A percentile compares a stretch with the other conserved stretches of the same genome.
These are phyloP conservation scores for Sphenopsis melanotis DNA, from an alignment of 2,797 vertebrate species.

Conservation along the genomic window DNA sequence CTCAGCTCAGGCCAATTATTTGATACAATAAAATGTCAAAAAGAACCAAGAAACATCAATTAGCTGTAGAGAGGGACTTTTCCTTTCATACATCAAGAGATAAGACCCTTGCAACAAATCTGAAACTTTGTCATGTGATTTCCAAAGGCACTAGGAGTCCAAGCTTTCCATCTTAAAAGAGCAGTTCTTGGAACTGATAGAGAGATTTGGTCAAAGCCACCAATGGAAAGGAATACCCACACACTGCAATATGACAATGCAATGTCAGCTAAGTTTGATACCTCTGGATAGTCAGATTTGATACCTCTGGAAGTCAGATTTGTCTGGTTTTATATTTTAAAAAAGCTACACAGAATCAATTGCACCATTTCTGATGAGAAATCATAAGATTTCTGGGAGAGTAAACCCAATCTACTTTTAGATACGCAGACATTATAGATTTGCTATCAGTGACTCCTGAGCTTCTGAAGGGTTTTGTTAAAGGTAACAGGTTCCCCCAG, in stretches of 20 bases:
- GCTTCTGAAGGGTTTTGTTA: neutral
- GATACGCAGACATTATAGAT: neutral
- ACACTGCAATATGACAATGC: accelerated
- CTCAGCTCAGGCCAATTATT: neutral
- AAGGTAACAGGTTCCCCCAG: neutral
- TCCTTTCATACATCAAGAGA: neutral
- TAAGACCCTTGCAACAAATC: neutral
- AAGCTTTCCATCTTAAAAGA: neutral
- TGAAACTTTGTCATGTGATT: neutral
- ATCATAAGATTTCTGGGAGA: neutral
- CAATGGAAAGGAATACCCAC: accelerated
- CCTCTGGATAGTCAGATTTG: neutral
- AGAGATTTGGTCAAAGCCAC: neutral
- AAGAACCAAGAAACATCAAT: neutral
- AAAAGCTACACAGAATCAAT: accelerated
- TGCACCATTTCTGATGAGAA: neutral
- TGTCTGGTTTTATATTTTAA: neutral
- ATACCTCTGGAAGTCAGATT: neutral
- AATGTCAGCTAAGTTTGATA: neutral
- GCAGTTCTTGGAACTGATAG: neutral
- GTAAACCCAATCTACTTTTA: neutral
- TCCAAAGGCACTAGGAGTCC: neutral
- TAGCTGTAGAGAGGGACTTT: neutral
- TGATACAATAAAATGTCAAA: neutral
- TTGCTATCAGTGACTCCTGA: neutral